A percentile compares a stretch with the other conserved stretches of the same genome.
Evolutionary conservation across 2,113 vertebrate species (phyloP).

Genomic region (Struthidea cinerea): DNA sequence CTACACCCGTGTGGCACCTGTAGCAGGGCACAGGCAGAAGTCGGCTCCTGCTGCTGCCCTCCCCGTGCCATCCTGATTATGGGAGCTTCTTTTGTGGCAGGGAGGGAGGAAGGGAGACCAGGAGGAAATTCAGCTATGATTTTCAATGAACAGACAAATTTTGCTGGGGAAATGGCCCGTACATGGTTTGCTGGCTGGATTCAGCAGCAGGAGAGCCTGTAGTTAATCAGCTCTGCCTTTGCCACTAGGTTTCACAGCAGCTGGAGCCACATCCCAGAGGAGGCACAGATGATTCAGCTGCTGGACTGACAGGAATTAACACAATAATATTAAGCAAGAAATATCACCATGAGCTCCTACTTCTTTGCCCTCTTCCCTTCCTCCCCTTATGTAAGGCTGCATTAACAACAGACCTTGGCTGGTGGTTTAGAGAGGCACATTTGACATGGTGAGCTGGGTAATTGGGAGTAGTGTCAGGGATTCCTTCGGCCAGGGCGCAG

Average conservation of each 20-base stretch:
- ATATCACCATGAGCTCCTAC: constrained; percentile 10
- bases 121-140: neutral
- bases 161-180: neutral
- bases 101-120: neutral
- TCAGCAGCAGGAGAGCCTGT: neutral
- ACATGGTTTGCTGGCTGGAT: neutral
- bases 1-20: neutral
- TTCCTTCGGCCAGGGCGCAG: neutral
- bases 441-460: neutral
- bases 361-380: constrained; percentile 13
- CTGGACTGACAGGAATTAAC: constrained; percentile 45
- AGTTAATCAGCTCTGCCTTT: constrained; percentile 24
- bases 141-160: neutral
- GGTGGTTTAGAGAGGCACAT: neutral
- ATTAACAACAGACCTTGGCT: neutral
- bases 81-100: neutral
- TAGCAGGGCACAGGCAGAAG: neutral
- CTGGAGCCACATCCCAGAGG: constrained; percentile 20
- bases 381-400: neutral
- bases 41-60: neutral
- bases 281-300: neutral
- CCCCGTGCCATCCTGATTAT: neutral
- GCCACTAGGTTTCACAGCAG: neutral
- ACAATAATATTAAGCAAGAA: constrained; percentile 23
- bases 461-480: accelerated